phyloP scores from a whole-genome alignment of 2,888 invertebrate species.

The Torymus tubicola region DNA sequence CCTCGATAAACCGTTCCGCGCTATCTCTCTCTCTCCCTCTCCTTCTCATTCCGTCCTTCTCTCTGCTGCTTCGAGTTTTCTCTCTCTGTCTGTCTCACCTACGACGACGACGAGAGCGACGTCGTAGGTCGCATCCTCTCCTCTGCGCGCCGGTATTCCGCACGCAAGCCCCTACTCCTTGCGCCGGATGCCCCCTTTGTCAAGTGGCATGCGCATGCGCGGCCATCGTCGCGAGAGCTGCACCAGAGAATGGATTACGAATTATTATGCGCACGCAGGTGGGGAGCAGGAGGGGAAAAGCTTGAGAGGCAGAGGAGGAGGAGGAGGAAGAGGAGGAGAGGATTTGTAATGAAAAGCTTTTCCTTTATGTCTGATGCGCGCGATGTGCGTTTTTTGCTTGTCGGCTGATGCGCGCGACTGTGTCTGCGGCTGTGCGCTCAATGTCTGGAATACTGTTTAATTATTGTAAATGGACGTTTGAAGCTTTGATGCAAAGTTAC shows the following conservation, averaged over 20 bases:
- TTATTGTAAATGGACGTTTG: too few relatives aligned
- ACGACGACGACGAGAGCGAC: background rate
- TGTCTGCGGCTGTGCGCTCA: too few relatives aligned
- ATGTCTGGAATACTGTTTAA: too few relatives aligned
- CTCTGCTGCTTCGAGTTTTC: background rate
- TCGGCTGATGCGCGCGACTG: too few relatives aligned
- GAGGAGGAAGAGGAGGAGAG: background rate
- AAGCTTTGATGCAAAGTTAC: too few relatives aligned
- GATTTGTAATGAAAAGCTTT: too few relatives aligned
- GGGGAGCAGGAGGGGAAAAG: conserved; percentile 10
- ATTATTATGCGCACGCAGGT: background rate
- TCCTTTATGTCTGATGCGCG: too few relatives aligned
- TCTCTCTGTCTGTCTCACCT: background rate
- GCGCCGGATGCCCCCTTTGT: conserved; percentile 41
- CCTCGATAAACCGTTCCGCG: conserved; percentile 61
- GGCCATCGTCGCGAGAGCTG: too few relatives aligned
- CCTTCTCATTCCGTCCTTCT: background rate
- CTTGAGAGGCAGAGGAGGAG: background rate
- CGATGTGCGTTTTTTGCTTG: too few relatives aligned
- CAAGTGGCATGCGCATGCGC: conserved; percentile 29
- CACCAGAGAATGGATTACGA: background rate
- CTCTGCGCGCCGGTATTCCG: background rate
- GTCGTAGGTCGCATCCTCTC: background rate
- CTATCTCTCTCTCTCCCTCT: conserved; percentile 8
- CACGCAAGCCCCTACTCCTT: background rate